Evolutionary conservation across 1,140 invertebrate genomes (phyloP).

Genomic region (Thalassaphorura encarpata): DNA sequence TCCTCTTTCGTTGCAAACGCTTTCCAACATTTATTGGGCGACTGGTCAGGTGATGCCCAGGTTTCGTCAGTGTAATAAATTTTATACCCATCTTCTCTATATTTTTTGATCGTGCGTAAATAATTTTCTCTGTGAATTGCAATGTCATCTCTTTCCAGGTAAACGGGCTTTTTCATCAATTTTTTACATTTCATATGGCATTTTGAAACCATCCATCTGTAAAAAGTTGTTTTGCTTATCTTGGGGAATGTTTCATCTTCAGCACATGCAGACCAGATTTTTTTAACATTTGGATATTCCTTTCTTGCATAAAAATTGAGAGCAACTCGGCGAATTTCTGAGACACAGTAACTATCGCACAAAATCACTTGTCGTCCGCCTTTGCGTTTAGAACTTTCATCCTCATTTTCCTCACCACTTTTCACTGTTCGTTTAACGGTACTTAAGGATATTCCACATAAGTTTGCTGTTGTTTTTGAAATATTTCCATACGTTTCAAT

Average conservation of each 20-base stretch:
- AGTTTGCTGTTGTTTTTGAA: no score
- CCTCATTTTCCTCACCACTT: no score
- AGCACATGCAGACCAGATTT: background rate
- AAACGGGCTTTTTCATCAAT: conserved; percentile 8
- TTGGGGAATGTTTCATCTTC: conserved; percentile 4
- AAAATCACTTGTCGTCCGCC: no score
- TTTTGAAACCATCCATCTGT: conserved; percentile 7
- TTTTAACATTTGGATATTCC: conserved; percentile 4
- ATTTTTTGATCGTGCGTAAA: background rate
- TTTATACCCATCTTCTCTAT: background rate
- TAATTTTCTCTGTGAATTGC: conserved; percentile 7
- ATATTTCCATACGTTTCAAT: no score
- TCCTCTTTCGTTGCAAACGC: background rate
- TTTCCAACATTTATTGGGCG: background rate
- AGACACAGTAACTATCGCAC: no score
- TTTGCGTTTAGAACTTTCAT: no score
- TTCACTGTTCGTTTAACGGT: no score
- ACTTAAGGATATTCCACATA: no score
- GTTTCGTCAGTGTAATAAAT: conserved; percentile 13
- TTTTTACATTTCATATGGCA: conserved; percentile 4
- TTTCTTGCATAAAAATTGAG: conserved; percentile 6
- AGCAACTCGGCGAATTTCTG: conserved; percentile 4
- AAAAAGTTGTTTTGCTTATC: background rate
- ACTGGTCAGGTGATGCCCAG: conserved; percentile 6
- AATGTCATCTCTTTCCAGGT: conserved; percentile 13